A percentile compares a stretch with the other conserved stretches of the same genome.
Conservation (phyloP, 2,888 invertebrate species). For the Watsonalla cultraria region DNA sequence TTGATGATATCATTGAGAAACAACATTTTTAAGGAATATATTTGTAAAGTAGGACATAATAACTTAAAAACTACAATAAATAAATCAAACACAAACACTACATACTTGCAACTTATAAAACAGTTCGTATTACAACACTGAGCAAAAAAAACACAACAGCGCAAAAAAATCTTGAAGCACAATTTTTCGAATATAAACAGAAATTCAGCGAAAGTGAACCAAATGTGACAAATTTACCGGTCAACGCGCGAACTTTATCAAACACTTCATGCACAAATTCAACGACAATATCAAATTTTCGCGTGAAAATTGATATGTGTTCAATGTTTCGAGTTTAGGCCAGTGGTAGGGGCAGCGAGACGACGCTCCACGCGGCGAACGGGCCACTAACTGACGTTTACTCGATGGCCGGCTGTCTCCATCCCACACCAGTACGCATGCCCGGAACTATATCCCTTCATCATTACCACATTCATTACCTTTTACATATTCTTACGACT, state of each 20-base stretch:
- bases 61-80: constrained; percentile 18
- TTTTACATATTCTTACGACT: constrained; percentile 26
- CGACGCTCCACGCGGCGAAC: constrained; percentile 56
- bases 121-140: constrained; percentile 53
- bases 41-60: constrained; percentile 21
- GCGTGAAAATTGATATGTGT: constrained; percentile 77
- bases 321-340: constrained; percentile 41
- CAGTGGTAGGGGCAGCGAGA: constrained; percentile 23
- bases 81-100: constrained; percentile 32
- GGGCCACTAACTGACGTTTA: constrained; percentile 61
- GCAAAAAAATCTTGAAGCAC: constrained; percentile 48
- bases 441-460: constrained; percentile 63
- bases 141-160: constrained; percentile 62
- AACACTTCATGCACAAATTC: constrained; percentile 61
- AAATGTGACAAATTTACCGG: constrained; percentile 46
- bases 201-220: constrained; percentile 33
- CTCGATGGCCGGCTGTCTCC: constrained; percentile 47
- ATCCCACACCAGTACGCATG: constrained; percentile 73
- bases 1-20: constrained; percentile 56
- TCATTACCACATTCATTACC: constrained; percentile 44
- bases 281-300: constrained; percentile 76
- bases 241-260: constrained; percentile 54
- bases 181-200: constrained; percentile 27
- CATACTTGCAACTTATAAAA: constrained; percentile 60
- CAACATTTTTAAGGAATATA: constrained; percentile 24